Conservation (phyloP, 2,888 invertebrate species). For the Diarsia rubi region DNA sequence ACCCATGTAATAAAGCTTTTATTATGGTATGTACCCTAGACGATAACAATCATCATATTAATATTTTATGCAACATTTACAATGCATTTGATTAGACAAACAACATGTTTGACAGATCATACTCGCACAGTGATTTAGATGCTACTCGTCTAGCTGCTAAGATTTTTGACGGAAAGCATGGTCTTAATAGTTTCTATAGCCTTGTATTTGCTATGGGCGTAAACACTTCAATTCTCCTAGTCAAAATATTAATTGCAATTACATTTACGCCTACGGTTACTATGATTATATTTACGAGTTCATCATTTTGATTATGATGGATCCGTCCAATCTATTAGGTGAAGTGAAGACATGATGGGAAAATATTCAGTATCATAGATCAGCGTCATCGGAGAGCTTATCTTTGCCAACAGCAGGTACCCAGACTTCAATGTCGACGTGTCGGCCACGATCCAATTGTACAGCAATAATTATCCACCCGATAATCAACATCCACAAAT, state of each 20-base stretch:
- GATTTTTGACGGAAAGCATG: neutral
- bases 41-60: neutral
- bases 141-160: neutral
- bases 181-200: neutral
- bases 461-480: slow-evolving; percentile 59
- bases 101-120: slow-evolving; percentile 9
- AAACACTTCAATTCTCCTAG: slow-evolving; percentile 26
- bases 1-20: neutral
- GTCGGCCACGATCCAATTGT: slow-evolving; percentile 78
- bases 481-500: slow-evolving; percentile 63
- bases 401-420: slow-evolving; percentile 74
- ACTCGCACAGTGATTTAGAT: slow-evolving; percentile 3
- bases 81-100: neutral
- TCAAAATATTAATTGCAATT: slow-evolving; percentile 44
- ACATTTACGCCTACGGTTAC: slow-evolving; percentile 32
- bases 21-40: neutral
- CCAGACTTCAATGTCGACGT: slow-evolving; percentile 75
- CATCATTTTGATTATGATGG: slow-evolving; percentile 55
- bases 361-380: slow-evolving; percentile 78
- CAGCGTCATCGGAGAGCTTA: slow-evolving; percentile 67
- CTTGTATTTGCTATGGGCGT: slow-evolving; percentile 10
- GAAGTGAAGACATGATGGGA: slow-evolving; percentile 58
- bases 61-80: neutral
- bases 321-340: slow-evolving; percentile 48
- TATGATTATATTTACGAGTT: slow-evolving; percentile 46